Evolutionary conservation across 2,113 vertebrate genomes (phyloP), one percentile per base, ranked within the genome.

Genomic region (Saimiri boliviensis): DNA sequence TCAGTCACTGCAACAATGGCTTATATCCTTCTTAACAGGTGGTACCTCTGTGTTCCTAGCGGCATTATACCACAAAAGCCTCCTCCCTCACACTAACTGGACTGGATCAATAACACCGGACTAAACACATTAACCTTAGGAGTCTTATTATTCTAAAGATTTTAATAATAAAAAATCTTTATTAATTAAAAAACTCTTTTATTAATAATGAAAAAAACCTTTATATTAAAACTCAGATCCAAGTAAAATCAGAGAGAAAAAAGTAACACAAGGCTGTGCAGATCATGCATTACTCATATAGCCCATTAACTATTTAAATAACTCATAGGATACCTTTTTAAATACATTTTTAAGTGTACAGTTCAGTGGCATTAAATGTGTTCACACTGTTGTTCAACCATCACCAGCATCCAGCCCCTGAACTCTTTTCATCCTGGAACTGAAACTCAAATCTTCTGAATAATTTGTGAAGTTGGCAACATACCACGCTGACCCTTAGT

Each of bases 21-120:
- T 20, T 32, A 1, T 5, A 19, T 19, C 12, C n/a, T 45, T 30
- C 32, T 35, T 6, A 4, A 20, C 11, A 14, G 23, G 37, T 6
- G 14, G 12, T 11, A 37, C 49, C 52, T 52, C 32, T 30, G 19
- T 13, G 35, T 7, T 35, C 49, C 35, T 17, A 35, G 68, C 23
- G 1, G 12, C 42, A 6, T 8, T 0, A 5, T 49, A 35, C 7
- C 40, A 21, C 68, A 30, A 54, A n/a, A 8, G 35, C 5, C 12
- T 12, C 54, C 14, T 6, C 1, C 35, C 20, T 66, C 79, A 42
- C 14, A 49, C 20, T 40, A 45, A 49, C 6, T 13, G 49, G 58
- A 74, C 32, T 42, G 32, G 6, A 49, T 73, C 11, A 73, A 37
- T 19, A 82, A 88, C 19, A 19, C 52, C 6, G 60, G 35, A 25